Base-by-base conservation (phyloP, 2,113 vertebrate genomes). In the Nothocercus nigrocapillus region DNA sequence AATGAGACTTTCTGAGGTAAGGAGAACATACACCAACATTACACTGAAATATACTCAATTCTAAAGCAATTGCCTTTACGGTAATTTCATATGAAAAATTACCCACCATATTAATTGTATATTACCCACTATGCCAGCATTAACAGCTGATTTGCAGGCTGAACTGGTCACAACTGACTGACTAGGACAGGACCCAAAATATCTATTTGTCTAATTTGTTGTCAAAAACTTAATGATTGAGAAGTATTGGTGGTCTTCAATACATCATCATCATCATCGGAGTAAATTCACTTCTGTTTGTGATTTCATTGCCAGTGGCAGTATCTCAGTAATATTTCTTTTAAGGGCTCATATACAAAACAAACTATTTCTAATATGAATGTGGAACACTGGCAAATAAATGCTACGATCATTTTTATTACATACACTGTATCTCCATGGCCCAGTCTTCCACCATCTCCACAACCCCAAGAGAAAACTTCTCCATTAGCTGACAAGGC, bases 381-480 rank as follows among this genome's bases (percentile, higher is more conserved):
- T 64, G 74, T 51, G 77, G 11, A 85, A 61, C 21, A 61, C 34
- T 13, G 28, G 18, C n/a, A 93, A 88, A 90, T 21, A 58, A 47
- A 70, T 9, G 4, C 42, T 59, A 53, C 2, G 2, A 34, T 62
- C 36, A 13, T n/a, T 75, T 89, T 75, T 74, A 51, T 40, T 40
- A 63, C 99, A 75, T 98, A 99, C 99, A 99, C 98, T 12, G 99
- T 99, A 96, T 99, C 99, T 61, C 99, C 99, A 9, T 99, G 99
- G 96, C 99, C 99, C 25, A 99, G 98, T 70, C 99, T 98, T 38
- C 99, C 99, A 34, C 99, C 99, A 36, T 99, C 99, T 51, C 99
- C 99, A 66, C 99, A 99, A 56, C 99, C 99, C 99, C 99, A 99
- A 66, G 99, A 99, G 95, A 99, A 99, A 84, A 99, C 98, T 97